A percentile compares a stretch with the other conserved stretches of the same genome.
Evolutionary conservation across 1,140 invertebrate species (phyloP).

Genomic region (Hyphantria cunea): DNA sequence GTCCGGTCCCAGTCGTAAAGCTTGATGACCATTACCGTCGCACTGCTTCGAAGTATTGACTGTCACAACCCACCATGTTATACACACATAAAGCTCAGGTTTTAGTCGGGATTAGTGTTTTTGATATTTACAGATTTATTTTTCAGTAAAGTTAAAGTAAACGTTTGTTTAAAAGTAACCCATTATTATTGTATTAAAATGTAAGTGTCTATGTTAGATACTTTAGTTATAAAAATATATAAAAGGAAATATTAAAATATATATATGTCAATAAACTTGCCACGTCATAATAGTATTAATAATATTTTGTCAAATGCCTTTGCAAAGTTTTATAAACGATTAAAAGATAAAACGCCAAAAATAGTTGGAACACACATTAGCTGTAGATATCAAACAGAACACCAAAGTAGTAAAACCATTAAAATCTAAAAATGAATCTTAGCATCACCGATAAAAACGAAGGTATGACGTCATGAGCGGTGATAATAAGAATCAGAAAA

Average conservation of each 20-base stretch:
- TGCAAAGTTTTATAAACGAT: slow-evolving; percentile 1
- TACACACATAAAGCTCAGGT: slow-evolving; percentile 35
- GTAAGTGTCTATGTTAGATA: neutral
- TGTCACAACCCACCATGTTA: slow-evolving; percentile 68
- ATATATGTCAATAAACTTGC: slow-evolving; percentile 16
- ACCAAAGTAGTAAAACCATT: slow-evolving; percentile 28
- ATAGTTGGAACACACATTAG: slow-evolving; percentile 17
- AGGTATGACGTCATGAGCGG: neutral
- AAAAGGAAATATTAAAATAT: neutral
- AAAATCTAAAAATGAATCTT: slow-evolving; percentile 28
- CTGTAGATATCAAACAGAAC: slow-evolving; percentile 30
- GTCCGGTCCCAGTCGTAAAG: slow-evolving; percentile 91
- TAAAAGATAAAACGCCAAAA: slow-evolving; percentile 2
- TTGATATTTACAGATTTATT: slow-evolving; percentile 1
- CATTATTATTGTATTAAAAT: neutral
- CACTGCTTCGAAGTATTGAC: slow-evolving; percentile 65
- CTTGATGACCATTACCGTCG: slow-evolving; percentile 49
- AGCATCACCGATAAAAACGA: slow-evolving; percentile 20
- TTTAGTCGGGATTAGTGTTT: neutral
- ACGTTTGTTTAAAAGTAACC: neutral
- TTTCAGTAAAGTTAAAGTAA: neutral
- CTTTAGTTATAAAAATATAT: slow-evolving; percentile 2
- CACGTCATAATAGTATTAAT: slow-evolving; percentile 16
- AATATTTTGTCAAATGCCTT: slow-evolving; percentile 9
- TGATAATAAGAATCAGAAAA: slow-evolving; percentile 32